A percentile compares a stretch with the other conserved stretches of the same genome.
Conservation (phyloP, 2,888 invertebrate genomes). For the Melanostoma scalare region DNA sequence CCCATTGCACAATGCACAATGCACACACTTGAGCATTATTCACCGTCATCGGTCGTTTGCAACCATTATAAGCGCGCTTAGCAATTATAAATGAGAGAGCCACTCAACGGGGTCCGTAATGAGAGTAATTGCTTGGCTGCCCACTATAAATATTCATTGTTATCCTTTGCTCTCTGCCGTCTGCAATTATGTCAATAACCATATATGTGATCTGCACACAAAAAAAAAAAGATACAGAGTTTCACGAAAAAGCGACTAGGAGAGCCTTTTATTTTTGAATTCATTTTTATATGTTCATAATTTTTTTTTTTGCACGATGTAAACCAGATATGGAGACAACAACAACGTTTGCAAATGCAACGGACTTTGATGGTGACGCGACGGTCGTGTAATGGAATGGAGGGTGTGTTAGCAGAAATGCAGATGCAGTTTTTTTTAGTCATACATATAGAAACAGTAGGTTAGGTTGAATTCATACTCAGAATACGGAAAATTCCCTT, state of each 20-base stretch:
- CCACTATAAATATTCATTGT: conserved; percentile 74
- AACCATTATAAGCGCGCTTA: conserved; percentile 56
- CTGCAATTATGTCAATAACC: conserved; percentile 78
- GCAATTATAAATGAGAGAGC: conserved; percentile 60
- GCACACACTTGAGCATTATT: conserved; percentile 39
- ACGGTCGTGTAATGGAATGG: conserved; percentile 14
- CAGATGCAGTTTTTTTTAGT: conserved; percentile 26
- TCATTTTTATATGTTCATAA: conserved; percentile 52
- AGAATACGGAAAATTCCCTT: conserved; percentile 20
- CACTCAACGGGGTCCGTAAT: conserved; percentile 64
- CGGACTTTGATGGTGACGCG: background rate
- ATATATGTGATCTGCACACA: conserved; percentile 68
- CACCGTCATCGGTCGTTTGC: conserved; percentile 43
- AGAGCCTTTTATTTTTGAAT: conserved; percentile 21
- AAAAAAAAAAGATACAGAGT: conserved; percentile 31
- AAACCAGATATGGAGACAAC: conserved; percentile 60
- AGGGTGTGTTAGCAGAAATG: conserved; percentile 33
- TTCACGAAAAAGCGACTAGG: conserved; percentile 41
- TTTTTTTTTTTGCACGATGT: conserved; percentile 45
- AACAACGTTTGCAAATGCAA: background rate
- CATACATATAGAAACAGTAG: conserved; percentile 28
- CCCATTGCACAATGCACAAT: background rate
- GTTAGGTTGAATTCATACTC: background rate
- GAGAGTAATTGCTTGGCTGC: conserved; percentile 73
- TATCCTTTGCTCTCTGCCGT: conserved; percentile 73